phyloP scores from a whole-genome alignment of 1,140 invertebrate species.

The Lucilia cuprina region DNA sequence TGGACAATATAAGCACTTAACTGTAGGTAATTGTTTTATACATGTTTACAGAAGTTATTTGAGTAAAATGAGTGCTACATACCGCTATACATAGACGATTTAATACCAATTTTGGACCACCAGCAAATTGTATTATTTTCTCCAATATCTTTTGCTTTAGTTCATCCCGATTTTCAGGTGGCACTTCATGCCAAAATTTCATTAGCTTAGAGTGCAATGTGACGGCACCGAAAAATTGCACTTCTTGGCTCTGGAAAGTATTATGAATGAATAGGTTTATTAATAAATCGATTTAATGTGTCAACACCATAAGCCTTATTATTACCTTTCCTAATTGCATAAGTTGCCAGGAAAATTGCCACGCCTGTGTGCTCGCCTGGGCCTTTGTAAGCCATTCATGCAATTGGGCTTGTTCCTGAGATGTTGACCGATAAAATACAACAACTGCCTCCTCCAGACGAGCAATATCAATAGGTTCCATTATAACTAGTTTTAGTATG shows the following conservation, averaged over 20 bases:
- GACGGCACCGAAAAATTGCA: slow-evolving; percentile 91
- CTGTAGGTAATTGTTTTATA: slow-evolving; percentile 59
- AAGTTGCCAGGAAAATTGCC: slow-evolving; percentile 89
- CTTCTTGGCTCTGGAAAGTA: slow-evolving; percentile 74
- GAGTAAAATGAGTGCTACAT: slow-evolving; percentile 59
- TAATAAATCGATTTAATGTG: slow-evolving; percentile 36
- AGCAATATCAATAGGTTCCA: slow-evolving; percentile 54
- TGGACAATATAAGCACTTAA: slow-evolving; percentile 74
- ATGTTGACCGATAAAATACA: slow-evolving; percentile 54
- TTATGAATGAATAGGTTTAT: neutral
- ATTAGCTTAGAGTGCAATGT: slow-evolving; percentile 87
- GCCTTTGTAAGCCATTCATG: slow-evolving; percentile 84
- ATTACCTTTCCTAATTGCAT: slow-evolving; percentile 77
- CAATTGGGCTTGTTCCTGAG: slow-evolving; percentile 73
- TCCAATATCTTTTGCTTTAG: slow-evolving; percentile 79
- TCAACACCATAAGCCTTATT: slow-evolving; percentile 4
- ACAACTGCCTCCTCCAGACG: slow-evolving; percentile 57
- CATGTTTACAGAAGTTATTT: neutral
- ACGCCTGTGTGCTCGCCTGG: slow-evolving; percentile 83
- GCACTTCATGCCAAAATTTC: slow-evolving; percentile 85
- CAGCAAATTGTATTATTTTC: slow-evolving; percentile 75
- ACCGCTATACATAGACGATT: slow-evolving; percentile 88
- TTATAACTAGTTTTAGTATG: neutral
- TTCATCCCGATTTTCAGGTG: slow-evolving; percentile 75
- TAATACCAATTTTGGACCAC: slow-evolving; percentile 82